Evolutionary conservation across 2,888 invertebrate genomes (phyloP).

Genomic region (Macroteleia sp.): DNA sequence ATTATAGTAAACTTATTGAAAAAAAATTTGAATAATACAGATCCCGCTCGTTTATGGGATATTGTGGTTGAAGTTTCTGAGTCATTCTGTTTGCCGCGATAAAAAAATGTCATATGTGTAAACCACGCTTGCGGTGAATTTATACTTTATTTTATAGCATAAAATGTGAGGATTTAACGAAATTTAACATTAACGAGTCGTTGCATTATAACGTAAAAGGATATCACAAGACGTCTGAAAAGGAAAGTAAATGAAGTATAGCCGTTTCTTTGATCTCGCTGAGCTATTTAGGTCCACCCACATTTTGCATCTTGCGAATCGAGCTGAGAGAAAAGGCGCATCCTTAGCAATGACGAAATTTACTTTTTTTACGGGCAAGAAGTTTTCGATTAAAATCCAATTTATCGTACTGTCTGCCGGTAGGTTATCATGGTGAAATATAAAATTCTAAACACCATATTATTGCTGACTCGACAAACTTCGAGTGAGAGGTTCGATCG

Average conservation of each 20-base stretch:
- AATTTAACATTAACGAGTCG: conserved; percentile 12
- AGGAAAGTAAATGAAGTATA: conserved; percentile 36
- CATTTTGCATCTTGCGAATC: conserved; percentile 2
- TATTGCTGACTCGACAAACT: conserved; percentile 23
- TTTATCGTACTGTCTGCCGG: conserved; percentile 12
- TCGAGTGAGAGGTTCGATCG: conserved; percentile 47
- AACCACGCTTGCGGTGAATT: conserved; percentile 5
- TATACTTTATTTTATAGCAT: neutral
- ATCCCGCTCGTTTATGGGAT: too few species aligned
- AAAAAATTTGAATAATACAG: too few species aligned
- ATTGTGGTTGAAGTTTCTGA: too few species aligned
- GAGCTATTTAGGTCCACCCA: conserved; percentile 44
- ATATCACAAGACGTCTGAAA: conserved; percentile 33
- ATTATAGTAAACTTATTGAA: too few species aligned
- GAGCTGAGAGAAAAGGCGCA: conserved; percentile 5
- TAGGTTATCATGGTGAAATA: conserved; percentile 32
- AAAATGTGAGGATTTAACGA: conserved; percentile 4
- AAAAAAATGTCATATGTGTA: neutral
- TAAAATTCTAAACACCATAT: conserved; percentile 9
- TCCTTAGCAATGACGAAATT: conserved; percentile 14
- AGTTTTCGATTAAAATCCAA: neutral
- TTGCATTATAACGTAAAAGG: conserved; percentile 34
- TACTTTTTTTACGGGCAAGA: neutral
- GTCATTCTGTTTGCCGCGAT: conserved; percentile 1
- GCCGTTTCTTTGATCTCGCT: conserved; percentile 14